Evolutionary conservation across 2,113 vertebrate genomes (phyloP).

Genomic region (Collichthys lucidus): DNA sequence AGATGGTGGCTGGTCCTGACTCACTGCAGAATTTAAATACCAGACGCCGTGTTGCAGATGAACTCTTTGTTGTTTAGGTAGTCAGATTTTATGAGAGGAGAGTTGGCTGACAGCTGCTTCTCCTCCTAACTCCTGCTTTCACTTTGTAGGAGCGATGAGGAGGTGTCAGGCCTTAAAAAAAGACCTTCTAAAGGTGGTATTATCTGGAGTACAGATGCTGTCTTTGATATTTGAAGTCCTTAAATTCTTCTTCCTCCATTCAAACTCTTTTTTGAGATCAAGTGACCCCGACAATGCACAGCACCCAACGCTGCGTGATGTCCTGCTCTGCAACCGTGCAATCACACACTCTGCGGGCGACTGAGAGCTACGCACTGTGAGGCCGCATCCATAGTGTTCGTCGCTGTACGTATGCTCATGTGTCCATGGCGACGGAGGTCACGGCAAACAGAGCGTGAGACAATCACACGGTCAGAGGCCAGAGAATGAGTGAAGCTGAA

Average conservation of each 20-base stretch:
- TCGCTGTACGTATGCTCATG: conserved; percentile 15
- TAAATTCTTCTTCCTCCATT: neutral
- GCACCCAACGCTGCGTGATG: neutral
- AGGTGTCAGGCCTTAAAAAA: no score
- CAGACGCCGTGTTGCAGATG: no score
- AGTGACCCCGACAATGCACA: neutral
- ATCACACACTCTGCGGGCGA: conserved; percentile 40
- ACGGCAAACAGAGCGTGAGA: conserved; percentile 28
- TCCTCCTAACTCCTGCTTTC: no score
- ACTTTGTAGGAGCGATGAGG: no score
- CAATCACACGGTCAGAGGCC: neutral
- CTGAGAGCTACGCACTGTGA: neutral
- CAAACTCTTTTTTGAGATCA: neutral
- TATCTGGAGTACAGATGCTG: no score
- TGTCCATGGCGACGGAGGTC: conserved; percentile 48
- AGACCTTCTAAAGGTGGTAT: no score
- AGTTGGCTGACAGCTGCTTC: no score
- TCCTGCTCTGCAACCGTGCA: conserved; percentile 11
- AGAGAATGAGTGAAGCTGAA: neutral
- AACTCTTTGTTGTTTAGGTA: no score
- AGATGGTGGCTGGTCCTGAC: no score
- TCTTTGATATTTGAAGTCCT: neutral
- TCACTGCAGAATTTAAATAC: no score
- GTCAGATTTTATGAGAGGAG: no score
- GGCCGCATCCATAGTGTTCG: neutral